Percentiles rank a stretch among this genome's conserved stretches.
phyloP scores from a whole-genome alignment of 2,888 invertebrate genomes.

The Cheilosia soror region DNA sequence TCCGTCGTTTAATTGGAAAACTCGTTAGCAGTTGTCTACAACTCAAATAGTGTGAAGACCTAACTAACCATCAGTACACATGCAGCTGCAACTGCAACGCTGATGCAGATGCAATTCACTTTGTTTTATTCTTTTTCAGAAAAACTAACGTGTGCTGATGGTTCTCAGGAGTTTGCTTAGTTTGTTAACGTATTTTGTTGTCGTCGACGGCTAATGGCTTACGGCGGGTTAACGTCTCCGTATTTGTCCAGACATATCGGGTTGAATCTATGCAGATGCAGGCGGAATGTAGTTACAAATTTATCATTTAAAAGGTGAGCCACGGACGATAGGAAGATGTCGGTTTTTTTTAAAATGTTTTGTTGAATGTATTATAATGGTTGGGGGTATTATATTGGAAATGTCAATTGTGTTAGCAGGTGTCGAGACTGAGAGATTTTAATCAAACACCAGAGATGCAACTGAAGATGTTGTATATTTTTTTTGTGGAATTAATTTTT shows the following conservation, averaged over 20 bases:
- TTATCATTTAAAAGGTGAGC: conserved; percentile 36
- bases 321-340: conserved; percentile 28
- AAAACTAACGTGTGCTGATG: conserved; percentile 1
- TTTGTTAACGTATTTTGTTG: conserved; percentile 31
- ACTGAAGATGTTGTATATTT: conserved; percentile 4
- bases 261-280: conserved; percentile 26
- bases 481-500: neutral
- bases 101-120: conserved; percentile 4
- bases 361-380: neutral
- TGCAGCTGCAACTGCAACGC: neutral
- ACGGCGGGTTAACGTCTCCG: conserved; percentile 19
- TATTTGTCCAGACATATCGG: conserved; percentile 16
- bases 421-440: conserved; percentile 14
- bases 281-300: conserved; percentile 35
- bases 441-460: conserved; percentile 12
- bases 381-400: conserved; percentile 10
- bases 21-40: conserved; percentile 41
- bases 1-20: conserved; percentile 53
- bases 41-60: conserved; percentile 30
- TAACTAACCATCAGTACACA: conserved; percentile 9
- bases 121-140: neutral
- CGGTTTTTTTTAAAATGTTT: conserved; percentile 4
- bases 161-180: conserved; percentile 25
- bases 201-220: conserved; percentile 14
- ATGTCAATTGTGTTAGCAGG: conserved; percentile 33